A percentile compares a stretch with the other conserved stretches of the same genome.
These are phyloP conservation scores for Drosophila triauraria DNA, from an alignment of 1,140 invertebrate species.

Conservation along the genomic window DNA sequence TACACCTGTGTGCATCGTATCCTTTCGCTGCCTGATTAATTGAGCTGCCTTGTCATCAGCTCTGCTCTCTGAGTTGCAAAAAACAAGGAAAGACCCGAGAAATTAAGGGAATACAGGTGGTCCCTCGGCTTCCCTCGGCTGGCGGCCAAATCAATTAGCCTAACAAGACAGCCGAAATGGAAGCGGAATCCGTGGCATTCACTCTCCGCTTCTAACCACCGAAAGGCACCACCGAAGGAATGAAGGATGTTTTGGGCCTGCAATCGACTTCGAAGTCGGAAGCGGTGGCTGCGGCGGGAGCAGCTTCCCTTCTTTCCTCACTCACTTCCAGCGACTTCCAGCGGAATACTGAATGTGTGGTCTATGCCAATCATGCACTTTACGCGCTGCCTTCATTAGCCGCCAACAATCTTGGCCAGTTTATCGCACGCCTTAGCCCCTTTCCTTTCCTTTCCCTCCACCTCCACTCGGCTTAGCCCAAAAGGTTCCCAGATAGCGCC, in stretches of 20 bases:
- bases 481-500: constrained; percentile 45
- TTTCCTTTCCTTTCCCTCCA: neutral
- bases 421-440: constrained; percentile 38
- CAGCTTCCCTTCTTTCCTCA: constrained; percentile 55
- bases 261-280: constrained; percentile 1
- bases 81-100: constrained; percentile 47
- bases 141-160: constrained; percentile 76
- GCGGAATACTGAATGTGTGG: constrained; percentile 63
- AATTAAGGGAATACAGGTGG: constrained; percentile 54
- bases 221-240: constrained; percentile 1
- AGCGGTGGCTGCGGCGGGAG: neutral
- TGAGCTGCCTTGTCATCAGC: constrained; percentile 72
- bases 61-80: constrained; percentile 3
- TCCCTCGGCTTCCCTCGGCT: constrained; percentile 24
- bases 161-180: constrained; percentile 74
- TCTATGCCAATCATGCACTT: constrained; percentile 83
- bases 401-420: constrained; percentile 58
- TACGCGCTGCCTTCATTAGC: constrained; percentile 76
- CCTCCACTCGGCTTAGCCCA: neutral
- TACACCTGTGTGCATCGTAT: constrained; percentile 41
- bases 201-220: constrained; percentile 40
- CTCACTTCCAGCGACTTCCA: neutral
- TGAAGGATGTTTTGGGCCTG: constrained; percentile 23
- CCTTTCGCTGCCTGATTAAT: constrained; percentile 69
- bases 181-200: constrained; percentile 24